phyloP scores from a whole-genome alignment of 2,888 invertebrate species.

The Lissonota sp. region DNA sequence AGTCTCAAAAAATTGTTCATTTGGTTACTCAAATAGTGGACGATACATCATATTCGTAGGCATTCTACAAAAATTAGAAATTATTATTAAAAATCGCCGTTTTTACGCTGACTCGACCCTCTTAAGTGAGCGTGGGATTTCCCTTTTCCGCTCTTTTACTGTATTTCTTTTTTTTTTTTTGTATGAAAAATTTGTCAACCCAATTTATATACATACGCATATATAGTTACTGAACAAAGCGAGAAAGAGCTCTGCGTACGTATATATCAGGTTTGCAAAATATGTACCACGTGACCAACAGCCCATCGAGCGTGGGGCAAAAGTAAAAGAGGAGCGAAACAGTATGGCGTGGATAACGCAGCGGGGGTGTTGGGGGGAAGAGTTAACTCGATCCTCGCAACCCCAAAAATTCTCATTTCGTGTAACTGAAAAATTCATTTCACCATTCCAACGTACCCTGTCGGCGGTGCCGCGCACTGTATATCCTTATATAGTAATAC shows the following conservation, averaged over 20 bases:
- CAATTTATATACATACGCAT: conserved; percentile 40
- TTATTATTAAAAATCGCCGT: too few species aligned
- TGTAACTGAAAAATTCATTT: conserved; percentile 64
- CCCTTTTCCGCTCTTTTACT: neutral
- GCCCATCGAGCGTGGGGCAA: neutral
- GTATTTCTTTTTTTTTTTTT: neutral
- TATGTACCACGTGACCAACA: neutral
- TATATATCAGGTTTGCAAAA: conserved; percentile 4
- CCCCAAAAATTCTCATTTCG: conserved; percentile 63
- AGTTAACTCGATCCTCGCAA: conserved; percentile 31
- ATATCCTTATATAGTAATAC: conserved; percentile 8
- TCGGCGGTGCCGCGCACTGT: neutral
- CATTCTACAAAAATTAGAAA: too few species aligned
- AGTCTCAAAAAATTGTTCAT: too few species aligned
- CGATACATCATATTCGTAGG: too few species aligned
- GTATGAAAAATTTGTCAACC: conserved; percentile 5
- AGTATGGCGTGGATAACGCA: conserved; percentile 35
- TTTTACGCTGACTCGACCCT: too few species aligned
- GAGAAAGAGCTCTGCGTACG: conserved; percentile 10
- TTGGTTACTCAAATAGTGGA: too few species aligned
- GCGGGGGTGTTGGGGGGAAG: conserved; percentile 20
- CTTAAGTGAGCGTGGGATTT: neutral
- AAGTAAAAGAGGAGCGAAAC: conserved; percentile 36
- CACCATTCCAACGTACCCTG: conserved; percentile 48
- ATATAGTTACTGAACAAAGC: conserved; percentile 12